phyloP scores from a whole-genome alignment of 2,888 invertebrate species.

The Pardosa pseudoannulata region DNA sequence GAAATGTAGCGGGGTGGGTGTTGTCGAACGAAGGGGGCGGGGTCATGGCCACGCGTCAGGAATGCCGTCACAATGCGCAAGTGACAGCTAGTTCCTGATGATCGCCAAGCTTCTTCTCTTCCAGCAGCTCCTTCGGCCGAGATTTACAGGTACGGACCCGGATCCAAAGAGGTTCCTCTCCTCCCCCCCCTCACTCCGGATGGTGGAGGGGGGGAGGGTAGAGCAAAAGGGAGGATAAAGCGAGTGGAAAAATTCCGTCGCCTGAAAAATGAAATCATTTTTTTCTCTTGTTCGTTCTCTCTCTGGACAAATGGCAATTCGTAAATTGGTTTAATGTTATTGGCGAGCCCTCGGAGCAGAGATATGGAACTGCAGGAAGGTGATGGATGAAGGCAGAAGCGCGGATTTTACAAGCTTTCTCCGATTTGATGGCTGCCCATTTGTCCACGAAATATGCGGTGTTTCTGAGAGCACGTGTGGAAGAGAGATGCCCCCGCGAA shows the following conservation, averaged over 20 bases:
- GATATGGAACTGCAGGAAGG: not conserved
- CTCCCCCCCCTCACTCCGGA: not conserved
- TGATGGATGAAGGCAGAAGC: not conserved
- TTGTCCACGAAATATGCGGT: conserved; percentile 9
- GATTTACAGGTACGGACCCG: conserved; percentile 65
- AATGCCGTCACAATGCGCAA: conserved; percentile 71
- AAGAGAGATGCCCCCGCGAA: no score
- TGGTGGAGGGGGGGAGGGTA: not conserved
- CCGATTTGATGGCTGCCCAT: not conserved
- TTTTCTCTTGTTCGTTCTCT: not conserved
- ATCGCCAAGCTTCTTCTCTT: conserved; percentile 62
- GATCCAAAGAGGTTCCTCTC: conserved; percentile 47
- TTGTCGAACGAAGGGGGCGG: conserved; percentile 81
- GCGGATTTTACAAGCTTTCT: conserved; percentile 17
- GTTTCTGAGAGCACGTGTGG: not conserved
- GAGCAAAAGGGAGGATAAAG: not conserved
- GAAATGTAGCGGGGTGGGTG: conserved; percentile 3
- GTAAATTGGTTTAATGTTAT: conserved; percentile 25
- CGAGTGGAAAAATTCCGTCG: conserved; percentile 29
- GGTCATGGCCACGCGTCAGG: conserved; percentile 87
- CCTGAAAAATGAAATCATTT: conserved; percentile 40
- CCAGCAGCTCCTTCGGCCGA: conserved; percentile 15
- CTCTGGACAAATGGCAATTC: conserved; percentile 34
- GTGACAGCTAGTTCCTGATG: conserved; percentile 71
- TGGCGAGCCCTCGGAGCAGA: conserved; percentile 9